phyloP scores from a whole-genome alignment of 2,113 vertebrate species.

The Hucho hucho region DNA sequence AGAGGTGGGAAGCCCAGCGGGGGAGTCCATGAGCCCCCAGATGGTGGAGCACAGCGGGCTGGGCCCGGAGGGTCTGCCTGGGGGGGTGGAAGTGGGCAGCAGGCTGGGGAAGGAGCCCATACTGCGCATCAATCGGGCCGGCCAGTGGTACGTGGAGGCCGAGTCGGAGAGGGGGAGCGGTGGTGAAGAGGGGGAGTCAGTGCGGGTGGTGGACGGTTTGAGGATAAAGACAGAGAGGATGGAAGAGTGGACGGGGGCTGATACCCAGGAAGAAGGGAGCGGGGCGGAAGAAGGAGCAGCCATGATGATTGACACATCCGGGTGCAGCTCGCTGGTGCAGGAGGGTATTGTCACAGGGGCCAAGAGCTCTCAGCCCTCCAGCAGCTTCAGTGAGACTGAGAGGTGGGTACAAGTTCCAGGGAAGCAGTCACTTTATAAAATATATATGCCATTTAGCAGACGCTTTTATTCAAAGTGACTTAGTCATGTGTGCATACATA shows the following conservation, averaged over 20 bases:
- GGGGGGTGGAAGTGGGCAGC: neutral
- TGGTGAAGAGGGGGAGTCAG: conserved; percentile 76
- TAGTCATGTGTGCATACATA: no score
- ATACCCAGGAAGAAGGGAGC: conserved; percentile 88
- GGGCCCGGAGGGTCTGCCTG: conserved; percentile 63
- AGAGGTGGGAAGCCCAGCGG: conserved; percentile 82
- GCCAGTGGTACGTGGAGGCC: conserved; percentile 96
- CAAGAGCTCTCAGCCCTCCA: conserved; percentile 85
- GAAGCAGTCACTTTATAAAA: neutral
- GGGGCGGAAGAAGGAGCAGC: conserved; percentile 85
- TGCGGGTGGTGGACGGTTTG: conserved; percentile 78
- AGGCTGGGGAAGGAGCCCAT: conserved; percentile 82
- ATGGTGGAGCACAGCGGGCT: conserved; percentile 84
- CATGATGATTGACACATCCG: conserved; percentile 92
- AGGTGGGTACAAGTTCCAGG: conserved; percentile 73
- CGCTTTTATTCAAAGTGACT: no score
- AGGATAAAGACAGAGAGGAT: conserved; percentile 91
- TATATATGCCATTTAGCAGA: no score
- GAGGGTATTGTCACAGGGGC: conserved; percentile 75
- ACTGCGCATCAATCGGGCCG: conserved; percentile 91
- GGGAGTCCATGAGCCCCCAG: conserved; percentile 87
- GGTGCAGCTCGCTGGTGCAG: conserved; percentile 81
- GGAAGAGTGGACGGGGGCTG: conserved; percentile 91
- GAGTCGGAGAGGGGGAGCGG: conserved; percentile 79
- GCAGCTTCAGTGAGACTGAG: conserved; percentile 88